phyloP scores from a whole-genome alignment of 2,888 invertebrate species.

The Mythimna impura region DNA sequence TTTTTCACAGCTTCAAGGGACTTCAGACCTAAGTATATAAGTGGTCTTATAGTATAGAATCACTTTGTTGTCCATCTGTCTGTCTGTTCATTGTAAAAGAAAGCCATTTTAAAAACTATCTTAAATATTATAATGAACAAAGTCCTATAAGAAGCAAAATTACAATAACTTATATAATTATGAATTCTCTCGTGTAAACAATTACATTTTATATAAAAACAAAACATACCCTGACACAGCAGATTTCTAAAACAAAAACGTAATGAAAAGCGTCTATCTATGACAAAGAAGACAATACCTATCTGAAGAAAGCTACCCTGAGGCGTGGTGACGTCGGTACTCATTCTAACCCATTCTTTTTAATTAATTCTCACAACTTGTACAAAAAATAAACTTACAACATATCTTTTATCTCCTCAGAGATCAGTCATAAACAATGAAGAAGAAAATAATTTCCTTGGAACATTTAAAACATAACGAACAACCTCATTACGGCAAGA shows the following conservation, averaged over 20 bases:
- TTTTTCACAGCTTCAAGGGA: too few species aligned
- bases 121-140: too few species aligned
- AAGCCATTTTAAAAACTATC: too few species aligned
- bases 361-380: constrained; percentile 32
- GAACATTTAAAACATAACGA: constrained; percentile 20
- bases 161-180: too few species aligned
- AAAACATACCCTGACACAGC: not conserved
- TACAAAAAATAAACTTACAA: not conserved
- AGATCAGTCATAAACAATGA: constrained; percentile 10
- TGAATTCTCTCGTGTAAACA: too few species aligned
- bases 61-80: too few species aligned
- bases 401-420: constrained; percentile 1
- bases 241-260: not conserved
- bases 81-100: too few species aligned
- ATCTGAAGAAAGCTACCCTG: not conserved
- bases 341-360: constrained; percentile 2
- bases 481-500: constrained; percentile 34
- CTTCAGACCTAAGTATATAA: too few species aligned
- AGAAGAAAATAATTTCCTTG: constrained; percentile 24
- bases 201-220: too few species aligned
- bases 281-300: not conserved
- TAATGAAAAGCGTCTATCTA: not conserved
- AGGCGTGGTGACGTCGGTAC: not conserved
- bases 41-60: too few species aligned
- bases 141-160: too few species aligned